Percentiles rank a stretch among this genome's conserved stretches.
These are phyloP conservation scores for Lithophane semibrunnea DNA, from an alignment of 2,888 invertebrate genomes.

Conservation along the genomic window DNA sequence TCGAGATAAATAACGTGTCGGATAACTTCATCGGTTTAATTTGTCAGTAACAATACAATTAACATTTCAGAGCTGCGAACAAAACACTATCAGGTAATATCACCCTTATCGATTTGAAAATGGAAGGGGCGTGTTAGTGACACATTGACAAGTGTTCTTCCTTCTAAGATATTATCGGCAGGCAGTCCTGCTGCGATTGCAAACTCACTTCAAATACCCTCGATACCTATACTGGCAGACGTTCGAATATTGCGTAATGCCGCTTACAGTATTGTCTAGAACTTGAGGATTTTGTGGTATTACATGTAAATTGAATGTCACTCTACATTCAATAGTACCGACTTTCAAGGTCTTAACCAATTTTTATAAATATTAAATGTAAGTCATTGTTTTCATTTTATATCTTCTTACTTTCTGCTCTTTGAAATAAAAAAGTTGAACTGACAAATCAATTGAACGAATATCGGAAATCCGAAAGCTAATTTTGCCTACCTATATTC, in stretches of 20 bases:
- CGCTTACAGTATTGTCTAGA: conserved; percentile 35
- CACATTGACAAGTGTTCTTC: conserved; percentile 68
- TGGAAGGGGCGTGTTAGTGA: conserved; percentile 56
- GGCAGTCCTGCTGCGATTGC: conserved; percentile 66
- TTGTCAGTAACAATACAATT: conserved; percentile 56
- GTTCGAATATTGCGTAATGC: conserved; percentile 50
- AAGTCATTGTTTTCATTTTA: neutral
- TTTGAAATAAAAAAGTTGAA: neutral
- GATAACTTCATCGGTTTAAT: conserved; percentile 23
- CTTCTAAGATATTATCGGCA: conserved; percentile 62
- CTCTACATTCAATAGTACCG: neutral
- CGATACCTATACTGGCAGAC: conserved; percentile 43
- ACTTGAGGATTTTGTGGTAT: conserved; percentile 18
- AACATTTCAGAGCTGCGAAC: conserved; percentile 50
- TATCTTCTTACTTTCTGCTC: neutral
- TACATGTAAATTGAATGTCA: conserved; percentile 31
- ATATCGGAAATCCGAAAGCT: neutral
- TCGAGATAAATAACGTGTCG: neutral
- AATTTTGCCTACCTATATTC: too few relatives aligned
- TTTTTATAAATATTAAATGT: neutral
- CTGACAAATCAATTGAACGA: neutral
- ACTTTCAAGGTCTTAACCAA: neutral
- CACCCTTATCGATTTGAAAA: conserved; percentile 52
- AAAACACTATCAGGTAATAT: conserved; percentile 51
- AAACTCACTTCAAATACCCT: conserved; percentile 53